These are phyloP conservation scores for Reticulitermes lucifugus DNA, from an alignment of 2,888 invertebrate genomes.

Conservation along the genomic window DNA sequence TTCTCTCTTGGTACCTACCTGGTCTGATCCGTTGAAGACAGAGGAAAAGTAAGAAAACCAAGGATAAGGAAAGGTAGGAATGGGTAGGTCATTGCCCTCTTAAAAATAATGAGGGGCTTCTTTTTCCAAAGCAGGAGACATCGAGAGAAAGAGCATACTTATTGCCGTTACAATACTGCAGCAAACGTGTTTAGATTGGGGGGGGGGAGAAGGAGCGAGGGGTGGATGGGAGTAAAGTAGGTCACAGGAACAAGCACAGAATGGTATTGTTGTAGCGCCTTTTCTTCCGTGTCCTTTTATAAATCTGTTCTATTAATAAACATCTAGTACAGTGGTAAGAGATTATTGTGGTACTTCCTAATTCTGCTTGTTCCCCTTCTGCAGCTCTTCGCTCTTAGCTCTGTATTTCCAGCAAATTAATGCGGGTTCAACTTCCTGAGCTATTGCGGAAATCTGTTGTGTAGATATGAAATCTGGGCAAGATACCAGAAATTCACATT, in stretches of 20 bases:
- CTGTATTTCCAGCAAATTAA: no score
- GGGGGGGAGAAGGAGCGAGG: not conserved
- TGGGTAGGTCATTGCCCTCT: constrained; percentile 15
- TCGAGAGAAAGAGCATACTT: not conserved
- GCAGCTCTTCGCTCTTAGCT: no score
- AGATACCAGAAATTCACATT: no score
- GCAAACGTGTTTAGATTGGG: no score
- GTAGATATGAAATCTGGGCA: no score
- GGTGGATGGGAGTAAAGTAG: constrained; percentile 3
- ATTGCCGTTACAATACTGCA: not conserved
- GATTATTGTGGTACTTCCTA: not conserved
- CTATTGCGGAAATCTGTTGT: no score
- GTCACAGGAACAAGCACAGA: not conserved
- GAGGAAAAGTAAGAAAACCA: not conserved
- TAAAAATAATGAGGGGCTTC: not conserved
- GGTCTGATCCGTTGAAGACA: not conserved
- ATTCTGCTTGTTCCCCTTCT: no score
- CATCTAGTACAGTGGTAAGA: not conserved
- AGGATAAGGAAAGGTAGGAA: not conserved
- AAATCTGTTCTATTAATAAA: not conserved
- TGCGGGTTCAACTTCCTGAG: no score
- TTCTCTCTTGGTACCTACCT: not conserved
- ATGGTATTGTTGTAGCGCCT: not conserved
- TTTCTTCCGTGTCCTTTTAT: not conserved
- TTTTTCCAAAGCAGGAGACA: not conserved